A percentile compares a stretch with the other conserved stretches of the same genome.
Evolutionary conservation across 2,113 vertebrate genomes (phyloP).

Genomic region (Lasiurus cinereus): DNA sequence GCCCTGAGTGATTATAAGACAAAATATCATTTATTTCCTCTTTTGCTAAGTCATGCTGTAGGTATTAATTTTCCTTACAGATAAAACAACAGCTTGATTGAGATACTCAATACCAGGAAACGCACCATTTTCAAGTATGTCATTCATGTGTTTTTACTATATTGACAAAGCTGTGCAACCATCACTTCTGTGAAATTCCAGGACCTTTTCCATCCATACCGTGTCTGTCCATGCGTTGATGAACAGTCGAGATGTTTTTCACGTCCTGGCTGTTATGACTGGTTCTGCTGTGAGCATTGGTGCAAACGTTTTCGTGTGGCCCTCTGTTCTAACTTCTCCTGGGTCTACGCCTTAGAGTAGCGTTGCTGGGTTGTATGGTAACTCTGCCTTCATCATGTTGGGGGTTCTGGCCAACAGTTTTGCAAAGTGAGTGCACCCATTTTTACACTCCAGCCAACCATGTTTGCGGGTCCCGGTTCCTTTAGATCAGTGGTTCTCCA

Average conservation of each 20-base stretch:
- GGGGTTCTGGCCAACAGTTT: background rate
- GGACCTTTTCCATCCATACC: background rate
- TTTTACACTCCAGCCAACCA: background rate
- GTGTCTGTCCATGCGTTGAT: background rate
- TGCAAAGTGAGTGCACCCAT: background rate
- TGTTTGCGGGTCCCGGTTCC: background rate
- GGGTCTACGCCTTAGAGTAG: background rate
- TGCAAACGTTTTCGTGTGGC: background rate
- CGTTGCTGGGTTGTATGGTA: background rate
- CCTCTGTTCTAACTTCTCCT: constrained; percentile 22
- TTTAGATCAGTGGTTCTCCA: background rate
- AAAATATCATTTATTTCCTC: constrained; percentile 32
- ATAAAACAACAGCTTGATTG: background rate
- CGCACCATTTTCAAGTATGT: background rate
- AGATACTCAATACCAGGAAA: constrained; percentile 3
- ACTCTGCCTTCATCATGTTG: background rate
- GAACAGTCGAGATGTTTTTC: background rate
- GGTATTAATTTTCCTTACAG: constrained; percentile 4
- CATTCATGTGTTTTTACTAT: background rate
- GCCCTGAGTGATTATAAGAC: background rate
- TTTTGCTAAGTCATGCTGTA: constrained; percentile 13
- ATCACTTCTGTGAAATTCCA: background rate
- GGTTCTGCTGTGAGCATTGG: background rate
- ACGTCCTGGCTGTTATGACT: background rate
- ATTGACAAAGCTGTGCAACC: background rate